Evolutionary conservation across 2,888 invertebrate species (phyloP).

Genomic region (Geophilus truncorum): DNA sequence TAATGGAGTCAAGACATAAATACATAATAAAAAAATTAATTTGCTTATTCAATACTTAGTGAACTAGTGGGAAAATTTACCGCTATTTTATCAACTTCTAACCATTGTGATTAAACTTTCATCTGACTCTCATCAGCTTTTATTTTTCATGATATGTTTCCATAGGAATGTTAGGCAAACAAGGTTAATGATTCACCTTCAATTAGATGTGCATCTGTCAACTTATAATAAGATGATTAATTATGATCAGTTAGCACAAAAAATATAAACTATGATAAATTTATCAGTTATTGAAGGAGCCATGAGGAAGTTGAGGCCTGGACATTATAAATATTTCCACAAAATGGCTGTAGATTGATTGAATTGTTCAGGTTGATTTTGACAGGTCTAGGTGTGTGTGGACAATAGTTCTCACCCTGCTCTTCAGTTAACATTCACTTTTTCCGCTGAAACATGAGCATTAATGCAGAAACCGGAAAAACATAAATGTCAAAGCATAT

Average conservation of each 20-base stretch:
- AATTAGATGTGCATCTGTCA: background rate
- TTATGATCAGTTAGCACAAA: too few relatives aligned
- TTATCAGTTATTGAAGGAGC: too few relatives aligned
- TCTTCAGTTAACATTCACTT: background rate
- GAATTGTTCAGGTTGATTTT: background rate
- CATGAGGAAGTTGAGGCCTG: too few relatives aligned
- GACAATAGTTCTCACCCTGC: background rate
- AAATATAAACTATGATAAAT: too few relatives aligned
- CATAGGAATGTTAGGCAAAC: background rate
- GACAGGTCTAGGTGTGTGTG: background rate
- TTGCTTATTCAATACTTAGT: too few relatives aligned
- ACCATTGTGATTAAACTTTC: background rate
- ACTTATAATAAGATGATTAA: too few relatives aligned
- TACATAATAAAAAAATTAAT: too few relatives aligned
- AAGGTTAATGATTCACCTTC: background rate
- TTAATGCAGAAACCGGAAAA: background rate
- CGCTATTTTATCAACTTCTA: too few relatives aligned
- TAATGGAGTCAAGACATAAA: too few relatives aligned
- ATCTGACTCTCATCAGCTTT: background rate
- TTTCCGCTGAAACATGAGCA: background rate
- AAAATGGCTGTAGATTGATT: too few relatives aligned
- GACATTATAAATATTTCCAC: too few relatives aligned
- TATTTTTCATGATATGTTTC: background rate
- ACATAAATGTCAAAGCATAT: background rate
- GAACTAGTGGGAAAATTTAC: too few relatives aligned